Base-by-base conservation (phyloP, 2,888 invertebrate genomes). In the Autographa gamma region DNA sequence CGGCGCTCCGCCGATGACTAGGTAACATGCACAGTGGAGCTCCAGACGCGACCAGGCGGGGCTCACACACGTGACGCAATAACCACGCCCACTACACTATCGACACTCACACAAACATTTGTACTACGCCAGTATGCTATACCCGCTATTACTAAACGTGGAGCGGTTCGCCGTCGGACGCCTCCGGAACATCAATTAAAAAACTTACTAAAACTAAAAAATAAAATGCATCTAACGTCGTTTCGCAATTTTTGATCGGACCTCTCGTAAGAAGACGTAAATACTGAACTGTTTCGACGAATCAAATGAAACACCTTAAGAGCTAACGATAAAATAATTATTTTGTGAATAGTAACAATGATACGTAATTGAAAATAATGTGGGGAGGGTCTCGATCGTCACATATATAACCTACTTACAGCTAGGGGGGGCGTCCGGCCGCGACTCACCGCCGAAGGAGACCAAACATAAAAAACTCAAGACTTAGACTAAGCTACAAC, bases 71-170 rank as follows among this genome's bases (percentile, higher is more conserved):
- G 81, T 78, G 85, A 85, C 83, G 80, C 81, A 70, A 79, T 79
- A 38, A 79, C 82, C 83, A 80, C 82, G 79, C 81, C 80, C 84
- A 84, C 85, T 76, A 74, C 38, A 71, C 80, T 82, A 85, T 80
- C 82, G 80, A 88, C 90, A 90, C 80, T 85, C 93, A 92, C 90
- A 90, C 93, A 88, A 82, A 90, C 92, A 93, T 94, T 95, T 95
- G 94, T 94, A 95, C 95, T 94, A 93, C 92, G 93, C 91, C 94
- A 94, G 94, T 93, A 93, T 92, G 92, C 91, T 92, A 80, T 74
- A 91, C 91, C 92, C 91, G 92, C 92, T 92, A 92, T 79, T 64
- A 79, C 85, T 89, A 89, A 88, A 82, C 79, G 74, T 80, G 75
- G 77, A 81, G 82, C 88, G 83, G 81, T 66, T 85, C 89, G 78